Percentiles rank a stretch among this genome's conserved stretches.
Conservation (phyloP, 2,797 vertebrate genomes). For the Lutjanus argentimaculatus region DNA sequence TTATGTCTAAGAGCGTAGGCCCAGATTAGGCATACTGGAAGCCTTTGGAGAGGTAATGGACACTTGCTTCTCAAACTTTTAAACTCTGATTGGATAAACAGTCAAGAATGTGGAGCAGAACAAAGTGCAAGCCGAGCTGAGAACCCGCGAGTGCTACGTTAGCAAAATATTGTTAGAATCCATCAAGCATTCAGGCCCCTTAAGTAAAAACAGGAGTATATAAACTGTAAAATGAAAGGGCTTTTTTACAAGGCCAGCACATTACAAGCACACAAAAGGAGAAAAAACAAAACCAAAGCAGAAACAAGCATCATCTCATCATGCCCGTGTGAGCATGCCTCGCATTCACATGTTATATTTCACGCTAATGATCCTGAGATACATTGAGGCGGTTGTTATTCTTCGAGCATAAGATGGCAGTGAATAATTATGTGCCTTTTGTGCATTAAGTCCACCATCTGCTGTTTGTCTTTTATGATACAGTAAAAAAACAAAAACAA, state of each 20-base stretch:
- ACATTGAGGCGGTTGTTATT: conserved; percentile 25
- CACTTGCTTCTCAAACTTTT: conserved; percentile 45
- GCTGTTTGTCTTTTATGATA: conserved; percentile 32
- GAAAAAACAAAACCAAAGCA: conserved; percentile 77
- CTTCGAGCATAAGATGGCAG: conserved; percentile 24
- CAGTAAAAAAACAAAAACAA: conserved; percentile 27
- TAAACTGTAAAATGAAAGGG: conserved; percentile 63
- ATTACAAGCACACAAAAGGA: conserved; percentile 70
- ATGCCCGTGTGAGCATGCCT: conserved; percentile 74
- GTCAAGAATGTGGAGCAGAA: conserved; percentile 55
- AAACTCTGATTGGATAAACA: conserved; percentile 52
- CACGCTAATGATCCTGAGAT: conserved; percentile 58
- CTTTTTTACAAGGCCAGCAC: conserved; percentile 79
- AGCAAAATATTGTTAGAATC: conserved; percentile 75
- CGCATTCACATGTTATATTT: conserved; percentile 65
- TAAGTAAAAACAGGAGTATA: conserved; percentile 81
- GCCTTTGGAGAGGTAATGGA: conserved; percentile 37
- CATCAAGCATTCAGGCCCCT: conserved; percentile 76
- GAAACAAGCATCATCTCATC: conserved; percentile 77
- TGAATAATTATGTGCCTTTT: conserved; percentile 27
- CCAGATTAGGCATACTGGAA: conserved; percentile 13
- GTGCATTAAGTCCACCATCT: conserved; percentile 47
- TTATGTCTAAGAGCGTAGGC: neutral
- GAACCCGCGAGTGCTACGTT: conserved; percentile 69
- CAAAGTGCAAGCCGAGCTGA: conserved; percentile 58